These are phyloP conservation scores for Parazoanthus atlanticus DNA, from an alignment of 92 coral and sea anemone species.

Conservation along the genomic window DNA sequence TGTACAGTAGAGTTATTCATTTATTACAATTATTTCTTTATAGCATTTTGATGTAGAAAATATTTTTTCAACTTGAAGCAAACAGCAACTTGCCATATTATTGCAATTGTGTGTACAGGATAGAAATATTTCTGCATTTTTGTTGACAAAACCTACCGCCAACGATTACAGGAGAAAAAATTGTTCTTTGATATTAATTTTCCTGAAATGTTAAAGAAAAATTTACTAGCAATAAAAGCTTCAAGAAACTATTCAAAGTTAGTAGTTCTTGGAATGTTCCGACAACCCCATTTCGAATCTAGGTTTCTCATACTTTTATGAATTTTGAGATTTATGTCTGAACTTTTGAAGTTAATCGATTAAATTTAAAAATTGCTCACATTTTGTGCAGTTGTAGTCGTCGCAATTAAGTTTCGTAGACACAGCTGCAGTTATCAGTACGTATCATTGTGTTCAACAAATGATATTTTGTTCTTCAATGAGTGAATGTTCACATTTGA, in stretches of 20 bases:
- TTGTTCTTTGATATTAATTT: background rate
- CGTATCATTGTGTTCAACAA: too few relatives aligned
- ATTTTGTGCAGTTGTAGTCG: too few relatives aligned
- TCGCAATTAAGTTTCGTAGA: too few relatives aligned
- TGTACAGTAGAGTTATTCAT: slow-evolving; percentile 25
- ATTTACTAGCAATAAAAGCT: background rate
- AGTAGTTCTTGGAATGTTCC: background rate
- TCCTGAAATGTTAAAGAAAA: background rate
- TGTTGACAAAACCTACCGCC: background rate
- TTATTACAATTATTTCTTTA: slow-evolving; percentile 8
- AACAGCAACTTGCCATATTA: background rate
- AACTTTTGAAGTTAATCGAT: background rate
- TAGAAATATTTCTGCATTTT: background rate
- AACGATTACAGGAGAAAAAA: too few relatives aligned
- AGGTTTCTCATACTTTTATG: background rate
- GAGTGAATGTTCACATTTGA: background rate
- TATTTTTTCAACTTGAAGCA: slow-evolving; percentile 16
- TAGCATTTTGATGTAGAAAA: background rate
- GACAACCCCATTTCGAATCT: background rate
- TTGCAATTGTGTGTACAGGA: slow-evolving; percentile 4
- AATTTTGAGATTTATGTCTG: background rate
- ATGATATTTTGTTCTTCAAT: too few relatives aligned
- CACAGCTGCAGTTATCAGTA: background rate
- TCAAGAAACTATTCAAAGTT: background rate
- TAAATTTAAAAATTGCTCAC: background rate